Evolutionary conservation across 2,797 vertebrate genomes (phyloP).

Genomic region (Pantherophis vulpinus): DNA sequence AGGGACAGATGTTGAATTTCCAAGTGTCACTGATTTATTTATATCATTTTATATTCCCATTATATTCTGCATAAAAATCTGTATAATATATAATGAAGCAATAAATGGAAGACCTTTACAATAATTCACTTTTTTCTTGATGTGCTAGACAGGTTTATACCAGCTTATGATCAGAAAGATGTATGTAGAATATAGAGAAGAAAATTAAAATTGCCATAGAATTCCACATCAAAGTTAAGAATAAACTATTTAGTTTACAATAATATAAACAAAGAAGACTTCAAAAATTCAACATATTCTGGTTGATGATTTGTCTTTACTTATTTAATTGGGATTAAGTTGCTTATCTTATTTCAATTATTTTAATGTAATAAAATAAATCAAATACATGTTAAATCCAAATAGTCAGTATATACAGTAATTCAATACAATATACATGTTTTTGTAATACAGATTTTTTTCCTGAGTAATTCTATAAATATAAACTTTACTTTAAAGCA

Average conservation of each 20-base stretch:
- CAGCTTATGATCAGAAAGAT: slow-evolving; percentile 28
- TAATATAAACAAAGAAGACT: slow-evolving; percentile 11
- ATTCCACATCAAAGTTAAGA: slow-evolving; percentile 3
- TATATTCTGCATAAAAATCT: slow-evolving; percentile 23
- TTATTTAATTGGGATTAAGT: not conserved
- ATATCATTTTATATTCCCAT: slow-evolving; percentile 35
- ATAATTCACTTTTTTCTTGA: slow-evolving; percentile 22
- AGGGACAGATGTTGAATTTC: slow-evolving; percentile 47
- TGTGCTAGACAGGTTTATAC: slow-evolving; percentile 30
- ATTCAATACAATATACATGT: not conserved
- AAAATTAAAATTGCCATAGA: slow-evolving; percentile 30
- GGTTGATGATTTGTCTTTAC: not conserved
- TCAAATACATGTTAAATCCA: not conserved
- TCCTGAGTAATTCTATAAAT: not conserved
- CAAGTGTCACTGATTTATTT: slow-evolving; percentile 34
- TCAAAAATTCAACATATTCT: not conserved
- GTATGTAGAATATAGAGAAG: slow-evolving; percentile 28
- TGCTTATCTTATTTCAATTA: not conserved
- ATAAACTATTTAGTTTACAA: slow-evolving; percentile 22
- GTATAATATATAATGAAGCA: slow-evolving; percentile 51
- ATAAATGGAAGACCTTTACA: slow-evolving; percentile 45
- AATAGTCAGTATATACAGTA: not conserved
- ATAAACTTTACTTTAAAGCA: not conserved
- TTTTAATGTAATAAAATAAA: not conserved
- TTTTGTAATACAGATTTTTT: not conserved